A percentile compares a stretch with the other conserved stretches of the same genome.
These are phyloP conservation scores for Andrena haemorrhoa DNA, from an alignment of 2,888 invertebrate genomes.

Conservation along the genomic window DNA sequence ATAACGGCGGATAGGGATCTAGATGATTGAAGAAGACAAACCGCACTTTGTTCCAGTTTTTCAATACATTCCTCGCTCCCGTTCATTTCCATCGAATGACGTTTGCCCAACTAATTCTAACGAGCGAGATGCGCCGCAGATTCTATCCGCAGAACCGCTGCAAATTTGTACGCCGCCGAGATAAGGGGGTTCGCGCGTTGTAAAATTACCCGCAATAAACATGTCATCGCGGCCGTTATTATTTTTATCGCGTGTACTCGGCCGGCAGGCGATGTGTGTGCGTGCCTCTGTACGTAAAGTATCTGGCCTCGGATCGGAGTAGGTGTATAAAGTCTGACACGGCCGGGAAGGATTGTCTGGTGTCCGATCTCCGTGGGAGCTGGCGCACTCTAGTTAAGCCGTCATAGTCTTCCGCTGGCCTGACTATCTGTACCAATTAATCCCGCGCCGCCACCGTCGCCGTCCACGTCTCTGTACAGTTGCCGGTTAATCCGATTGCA, in stretches of 20 bases:
- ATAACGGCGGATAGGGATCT: slow-evolving; percentile 18
- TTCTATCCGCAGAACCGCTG: slow-evolving; percentile 17
- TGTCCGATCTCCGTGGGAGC: slow-evolving; percentile 77
- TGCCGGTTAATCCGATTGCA: slow-evolving; percentile 59
- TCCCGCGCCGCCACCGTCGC: slow-evolving; percentile 46
- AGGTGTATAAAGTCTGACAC: slow-evolving; percentile 46
- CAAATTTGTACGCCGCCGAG: slow-evolving; percentile 12
- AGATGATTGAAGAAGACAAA: slow-evolving; percentile 28
- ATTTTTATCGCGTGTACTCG: slow-evolving; percentile 38
- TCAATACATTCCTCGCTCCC: background rate
- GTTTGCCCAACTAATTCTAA: slow-evolving; percentile 6
- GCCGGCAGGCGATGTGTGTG: background rate
- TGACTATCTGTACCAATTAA: slow-evolving; percentile 69
- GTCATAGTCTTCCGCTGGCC: slow-evolving; percentile 65
- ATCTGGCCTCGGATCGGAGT: slow-evolving; percentile 51
- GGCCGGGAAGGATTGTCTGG: slow-evolving; percentile 66
- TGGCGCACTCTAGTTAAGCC: slow-evolving; percentile 74
- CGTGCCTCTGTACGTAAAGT: slow-evolving; percentile 20
- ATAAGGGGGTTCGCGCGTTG: slow-evolving; percentile 15
- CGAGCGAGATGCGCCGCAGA: slow-evolving; percentile 9
- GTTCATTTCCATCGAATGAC: slow-evolving; percentile 19
- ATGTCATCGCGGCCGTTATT: slow-evolving; percentile 39
- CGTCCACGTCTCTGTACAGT: slow-evolving; percentile 44
- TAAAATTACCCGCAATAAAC: slow-evolving; percentile 43
- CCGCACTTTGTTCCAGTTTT: slow-evolving; percentile 34